Percentiles rank a stretch among this genome's conserved stretches.
Evolutionary conservation across 2,113 vertebrate genomes (phyloP).

Genomic region (Aphelocoma coerulescens): DNA sequence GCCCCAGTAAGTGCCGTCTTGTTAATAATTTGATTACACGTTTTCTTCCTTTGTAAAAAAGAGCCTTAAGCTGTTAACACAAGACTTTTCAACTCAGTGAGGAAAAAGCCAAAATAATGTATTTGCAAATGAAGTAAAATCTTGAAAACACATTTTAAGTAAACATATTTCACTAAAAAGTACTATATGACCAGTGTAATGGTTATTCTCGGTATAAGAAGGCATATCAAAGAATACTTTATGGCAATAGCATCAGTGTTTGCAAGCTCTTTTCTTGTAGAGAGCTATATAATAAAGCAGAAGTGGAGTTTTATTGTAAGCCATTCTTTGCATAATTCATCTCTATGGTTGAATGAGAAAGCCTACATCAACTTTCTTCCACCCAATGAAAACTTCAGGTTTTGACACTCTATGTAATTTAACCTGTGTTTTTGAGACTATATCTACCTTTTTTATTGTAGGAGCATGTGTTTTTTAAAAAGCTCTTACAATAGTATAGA

Average conservation of each 20-base stretch:
- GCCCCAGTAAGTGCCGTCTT: neutral
- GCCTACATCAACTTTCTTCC: neutral
- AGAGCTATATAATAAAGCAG: neutral
- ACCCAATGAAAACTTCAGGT: neutral
- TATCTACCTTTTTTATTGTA: neutral
- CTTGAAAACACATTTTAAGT: neutral
- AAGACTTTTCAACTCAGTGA: neutral
- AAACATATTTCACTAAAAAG: neutral
- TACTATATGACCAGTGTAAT: neutral
- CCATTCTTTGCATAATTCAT: neutral
- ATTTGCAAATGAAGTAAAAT: neutral
- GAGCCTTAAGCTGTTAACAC: neutral
- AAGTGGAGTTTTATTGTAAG: neutral
- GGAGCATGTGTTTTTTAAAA: neutral
- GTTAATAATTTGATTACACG: neutral
- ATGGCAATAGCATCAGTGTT: neutral
- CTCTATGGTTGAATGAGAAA: neutral
- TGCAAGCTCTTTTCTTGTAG: neutral
- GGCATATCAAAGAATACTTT: neutral
- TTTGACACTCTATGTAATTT: neutral
- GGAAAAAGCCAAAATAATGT: neutral
- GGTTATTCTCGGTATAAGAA: neutral
- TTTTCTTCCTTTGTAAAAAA: neutral
- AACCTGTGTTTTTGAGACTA: neutral
- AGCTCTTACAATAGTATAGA: neutral